Evolutionary conservation across 1,140 invertebrate genomes (phyloP), one percentile per base, ranked within the genome.

Genomic region (Phthorimaea operculella): DNA sequence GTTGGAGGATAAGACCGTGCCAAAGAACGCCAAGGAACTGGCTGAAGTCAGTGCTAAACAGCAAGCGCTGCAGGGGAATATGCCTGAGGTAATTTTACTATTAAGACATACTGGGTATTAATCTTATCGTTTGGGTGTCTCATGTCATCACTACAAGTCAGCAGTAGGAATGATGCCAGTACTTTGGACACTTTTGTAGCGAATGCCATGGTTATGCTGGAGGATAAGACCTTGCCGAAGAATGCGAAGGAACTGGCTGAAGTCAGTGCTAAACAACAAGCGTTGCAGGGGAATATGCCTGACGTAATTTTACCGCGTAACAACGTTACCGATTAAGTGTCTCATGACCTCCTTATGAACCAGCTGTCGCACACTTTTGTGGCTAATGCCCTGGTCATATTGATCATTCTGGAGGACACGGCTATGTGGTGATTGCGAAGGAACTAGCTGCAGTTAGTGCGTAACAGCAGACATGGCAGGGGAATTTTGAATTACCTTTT

Each of bases 171-270:
- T 89, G 87, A 90, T 67, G 76, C 85, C 0, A 73, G 78, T 0
- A 55, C 62, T 4, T 44, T 89, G 9, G 86, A 87, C 52, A 70
- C 83, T 5, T 88, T 87, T 63, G 74, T 88, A 3, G 86, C 87
- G 12, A 62, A 63, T 21, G 82, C 74, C 0, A 57, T 61, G 4
- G 54, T 70, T 8, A 65, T 74, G 49, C 59, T 86, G 14, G 69
- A 79, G 10, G 64, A 75, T 50, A 66, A 64, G 58, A 50, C 52
- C 6, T 16, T 75, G 55, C 85, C 83, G 2, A 81, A 76, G 63
- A 92, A 90, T 47, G 87, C 94, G 8, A 92, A 94, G 59, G 93
- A 96, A 76, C 88, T 97, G n/a, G 89, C 90, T 0, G 88, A 91
- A 62, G 88, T 92, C 16, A 94, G 90, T 69, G 86, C 87, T 28